Conservation (phyloP, 2,797 vertebrate genomes). For the Erethizon dorsatum region DNA sequence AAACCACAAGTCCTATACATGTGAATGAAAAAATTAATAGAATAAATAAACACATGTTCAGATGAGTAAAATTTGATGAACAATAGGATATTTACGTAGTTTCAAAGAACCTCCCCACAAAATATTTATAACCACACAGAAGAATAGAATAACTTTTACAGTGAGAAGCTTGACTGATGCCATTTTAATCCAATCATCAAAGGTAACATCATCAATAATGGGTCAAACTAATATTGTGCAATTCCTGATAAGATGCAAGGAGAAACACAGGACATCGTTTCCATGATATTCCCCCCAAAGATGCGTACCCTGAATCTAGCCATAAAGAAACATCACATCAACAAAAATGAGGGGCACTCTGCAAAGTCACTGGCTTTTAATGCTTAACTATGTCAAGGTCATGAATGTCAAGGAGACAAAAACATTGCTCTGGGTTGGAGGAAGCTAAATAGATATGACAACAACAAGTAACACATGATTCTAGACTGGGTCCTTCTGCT, state of each 20-base stretch:
- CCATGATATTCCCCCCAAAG: not conserved
- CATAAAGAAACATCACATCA: not conserved
- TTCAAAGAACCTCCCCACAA: not conserved
- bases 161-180: not conserved
- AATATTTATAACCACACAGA: not conserved
- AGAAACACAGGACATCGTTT: not conserved
- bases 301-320: not conserved
- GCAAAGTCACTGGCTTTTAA: not conserved
- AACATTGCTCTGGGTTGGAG: not conserved
- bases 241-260: not conserved
- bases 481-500: not conserved
- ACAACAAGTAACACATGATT: not conserved
- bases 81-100: not conserved
- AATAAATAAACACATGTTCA: not conserved
- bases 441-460: not conserved
- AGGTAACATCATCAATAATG: not conserved
- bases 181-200: not conserved
- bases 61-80: constrained; percentile 11
- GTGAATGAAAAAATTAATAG: not conserved
- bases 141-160: not conserved
- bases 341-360: not conserved
- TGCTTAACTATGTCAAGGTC: not conserved
- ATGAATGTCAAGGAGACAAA: not conserved
- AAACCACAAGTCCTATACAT: not conserved
- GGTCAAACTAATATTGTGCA: not conserved